A percentile compares a stretch with the other conserved stretches of the same genome.
phyloP scores from a whole-genome alignment of 2,888 invertebrate genomes.

The Cheilosia soror region DNA sequence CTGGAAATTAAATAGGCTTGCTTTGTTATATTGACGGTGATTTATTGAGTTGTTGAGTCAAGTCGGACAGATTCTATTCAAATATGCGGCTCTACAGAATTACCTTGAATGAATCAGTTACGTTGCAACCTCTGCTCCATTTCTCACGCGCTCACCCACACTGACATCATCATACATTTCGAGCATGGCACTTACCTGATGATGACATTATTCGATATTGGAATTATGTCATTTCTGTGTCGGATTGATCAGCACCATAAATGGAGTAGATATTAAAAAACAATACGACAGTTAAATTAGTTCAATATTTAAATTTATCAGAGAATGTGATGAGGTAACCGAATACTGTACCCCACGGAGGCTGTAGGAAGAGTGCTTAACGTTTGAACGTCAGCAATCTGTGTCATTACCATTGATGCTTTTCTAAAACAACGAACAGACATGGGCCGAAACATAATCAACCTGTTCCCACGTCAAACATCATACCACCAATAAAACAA shows the following conservation, averaged over 20 bases:
- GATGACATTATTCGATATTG: slow-evolving; percentile 52
- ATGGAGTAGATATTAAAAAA: slow-evolving; percentile 1
- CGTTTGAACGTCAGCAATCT: too few species aligned
- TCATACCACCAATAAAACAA: too few species aligned
- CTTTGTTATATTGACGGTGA: background rate
- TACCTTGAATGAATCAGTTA: background rate
- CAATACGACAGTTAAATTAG: background rate
- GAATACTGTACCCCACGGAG: too few species aligned
- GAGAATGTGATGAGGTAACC: too few species aligned
- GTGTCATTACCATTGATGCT: too few species aligned
- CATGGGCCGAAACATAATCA: too few species aligned
- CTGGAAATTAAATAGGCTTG: background rate
- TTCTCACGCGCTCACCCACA: slow-evolving; percentile 26
- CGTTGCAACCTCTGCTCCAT: slow-evolving; percentile 9
- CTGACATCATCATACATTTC: slow-evolving; percentile 47
- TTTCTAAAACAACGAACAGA: too few species aligned
- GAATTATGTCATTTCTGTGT: slow-evolving; percentile 27
- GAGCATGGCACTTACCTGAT: slow-evolving; percentile 20
- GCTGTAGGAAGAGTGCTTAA: too few species aligned
- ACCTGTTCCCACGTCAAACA: too few species aligned
- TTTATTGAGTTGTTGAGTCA: background rate
- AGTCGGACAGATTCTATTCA: background rate
- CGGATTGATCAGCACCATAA: slow-evolving; percentile 28
- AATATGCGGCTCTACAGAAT: background rate
- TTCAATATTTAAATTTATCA: too few species aligned